These are phyloP conservation scores for Drosophila maculinotata DNA, from an alignment of 2,888 invertebrate genomes.

Conservation along the genomic window DNA sequence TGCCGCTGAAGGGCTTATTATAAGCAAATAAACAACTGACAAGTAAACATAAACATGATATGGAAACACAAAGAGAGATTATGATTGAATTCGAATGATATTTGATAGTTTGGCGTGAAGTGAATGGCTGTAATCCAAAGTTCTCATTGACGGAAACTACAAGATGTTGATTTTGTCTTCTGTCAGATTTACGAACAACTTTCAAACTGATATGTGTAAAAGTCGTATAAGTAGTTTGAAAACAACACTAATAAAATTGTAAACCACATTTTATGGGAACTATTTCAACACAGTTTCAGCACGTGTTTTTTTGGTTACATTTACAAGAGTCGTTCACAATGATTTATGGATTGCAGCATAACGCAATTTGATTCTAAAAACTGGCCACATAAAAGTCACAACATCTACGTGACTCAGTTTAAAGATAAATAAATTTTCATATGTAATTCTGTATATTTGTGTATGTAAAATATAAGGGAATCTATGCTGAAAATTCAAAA, in stretches of 20 bases:
- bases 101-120: slow-evolving; percentile 33
- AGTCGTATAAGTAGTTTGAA: background rate
- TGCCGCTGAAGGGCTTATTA: slow-evolving; percentile 28
- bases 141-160: slow-evolving; percentile 12
- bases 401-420: slow-evolving; percentile 42
- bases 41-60: slow-evolving; percentile 34
- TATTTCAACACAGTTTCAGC: slow-evolving; percentile 23
- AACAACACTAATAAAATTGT: background rate
- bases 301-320: slow-evolving; percentile 39
- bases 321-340: slow-evolving; percentile 20
- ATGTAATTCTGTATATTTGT: slow-evolving; percentile 26
- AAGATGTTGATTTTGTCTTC: background rate
- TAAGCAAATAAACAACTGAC: slow-evolving; percentile 51
- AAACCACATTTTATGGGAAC: slow-evolving; percentile 3
- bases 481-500: slow-evolving; percentile 28
- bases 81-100: slow-evolving; percentile 32
- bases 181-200: slow-evolving; percentile 4
- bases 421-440: slow-evolving; percentile 27
- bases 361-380: slow-evolving; percentile 24
- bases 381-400: slow-evolving; percentile 26
- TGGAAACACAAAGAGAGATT: slow-evolving; percentile 7
- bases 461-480: slow-evolving; percentile 58
- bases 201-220: background rate
- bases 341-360: slow-evolving; percentile 48
- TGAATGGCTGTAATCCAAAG: slow-evolving; percentile 11